Conservation (phyloP, 2,797 vertebrate genomes). For the Champsocephalus esox region DNA sequence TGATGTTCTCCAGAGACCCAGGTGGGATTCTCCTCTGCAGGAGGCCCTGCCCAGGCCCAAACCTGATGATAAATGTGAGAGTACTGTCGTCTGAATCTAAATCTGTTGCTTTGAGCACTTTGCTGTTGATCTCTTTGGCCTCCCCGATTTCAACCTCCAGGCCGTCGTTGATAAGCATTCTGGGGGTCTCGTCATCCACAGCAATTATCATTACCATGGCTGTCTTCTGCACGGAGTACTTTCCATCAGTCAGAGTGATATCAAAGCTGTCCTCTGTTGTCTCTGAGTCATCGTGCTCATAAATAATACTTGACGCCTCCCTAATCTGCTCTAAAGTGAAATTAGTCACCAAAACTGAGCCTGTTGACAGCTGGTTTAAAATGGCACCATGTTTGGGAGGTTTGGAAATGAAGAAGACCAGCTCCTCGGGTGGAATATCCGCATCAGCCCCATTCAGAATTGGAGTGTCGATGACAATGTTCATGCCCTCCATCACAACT, state of each 20-base stretch:
- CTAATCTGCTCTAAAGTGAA: slow-evolving; percentile 92
- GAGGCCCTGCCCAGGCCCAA: slow-evolving; percentile 89
- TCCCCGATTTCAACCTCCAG: slow-evolving; percentile 92
- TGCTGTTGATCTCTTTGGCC: slow-evolving; percentile 88
- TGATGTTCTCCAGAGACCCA: slow-evolving; percentile 88
- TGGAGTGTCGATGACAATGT: slow-evolving; percentile 90
- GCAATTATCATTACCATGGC: slow-evolving; percentile 89
- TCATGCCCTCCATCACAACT: slow-evolving; percentile 97
- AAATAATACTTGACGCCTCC: slow-evolving; percentile 93
- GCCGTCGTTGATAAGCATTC: slow-evolving; percentile 93
- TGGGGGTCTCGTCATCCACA: slow-evolving; percentile 95
- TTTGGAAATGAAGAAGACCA: slow-evolving; percentile 89
- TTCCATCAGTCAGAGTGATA: slow-evolving; percentile 91
- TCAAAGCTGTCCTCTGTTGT: slow-evolving; percentile 93
- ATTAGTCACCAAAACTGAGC: slow-evolving; percentile 88
- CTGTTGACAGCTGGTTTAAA: slow-evolving; percentile 90
- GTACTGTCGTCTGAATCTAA: slow-evolving; percentile 93
- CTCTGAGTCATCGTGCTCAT: slow-evolving; percentile 96
- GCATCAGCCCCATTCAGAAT: slow-evolving; percentile 90
- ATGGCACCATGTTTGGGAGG: slow-evolving; percentile 90
- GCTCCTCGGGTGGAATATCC: slow-evolving; percentile 87
- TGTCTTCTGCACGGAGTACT: slow-evolving; percentile 85
- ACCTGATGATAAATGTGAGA: slow-evolving; percentile 87
- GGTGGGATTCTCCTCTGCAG: slow-evolving; percentile 84
- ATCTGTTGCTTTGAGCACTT: slow-evolving; percentile 92